These are phyloP conservation scores for Dendrocopos noguchii DNA, from an alignment of 2,113 vertebrate species.

Conservation along the genomic window DNA sequence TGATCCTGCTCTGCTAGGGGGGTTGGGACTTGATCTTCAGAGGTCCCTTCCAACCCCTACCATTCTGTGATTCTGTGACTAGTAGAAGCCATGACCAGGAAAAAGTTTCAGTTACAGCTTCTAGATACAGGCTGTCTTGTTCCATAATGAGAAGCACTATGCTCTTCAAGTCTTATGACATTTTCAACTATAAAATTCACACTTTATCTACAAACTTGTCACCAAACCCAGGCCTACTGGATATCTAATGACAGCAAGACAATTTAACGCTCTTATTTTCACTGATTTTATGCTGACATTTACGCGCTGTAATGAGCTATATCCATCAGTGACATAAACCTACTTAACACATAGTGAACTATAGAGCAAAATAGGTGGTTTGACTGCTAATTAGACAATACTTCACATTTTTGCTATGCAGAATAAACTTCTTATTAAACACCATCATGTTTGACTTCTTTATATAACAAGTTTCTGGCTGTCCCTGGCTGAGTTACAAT, in stretches of 20 bases:
- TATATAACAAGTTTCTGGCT: neutral
- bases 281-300: slow-evolving; percentile 19
- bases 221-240: neutral
- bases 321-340: slow-evolving; percentile 9
- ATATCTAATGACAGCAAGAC: neutral
- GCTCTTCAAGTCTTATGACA: neutral
- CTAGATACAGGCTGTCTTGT: neutral
- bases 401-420: neutral
- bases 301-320: slow-evolving; percentile 16
- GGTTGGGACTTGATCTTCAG: no score
- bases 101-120: neutral
- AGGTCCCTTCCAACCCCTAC: no score
- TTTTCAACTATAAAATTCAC: slow-evolving; percentile 8
- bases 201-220: slow-evolving; percentile 20
- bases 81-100: neutral
- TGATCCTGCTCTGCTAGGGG: no score
- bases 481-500: neutral
- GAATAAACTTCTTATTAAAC: neutral
- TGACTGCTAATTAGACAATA: slow-evolving; percentile 17
- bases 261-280: neutral
- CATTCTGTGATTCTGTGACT: no score
- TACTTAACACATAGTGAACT: neutral
- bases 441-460: neutral
- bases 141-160: neutral
- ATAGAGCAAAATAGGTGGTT: neutral